These are phyloP conservation scores for Drosophila bunnanda DNA, from an alignment of 2,888 invertebrate genomes.

Conservation along the genomic window DNA sequence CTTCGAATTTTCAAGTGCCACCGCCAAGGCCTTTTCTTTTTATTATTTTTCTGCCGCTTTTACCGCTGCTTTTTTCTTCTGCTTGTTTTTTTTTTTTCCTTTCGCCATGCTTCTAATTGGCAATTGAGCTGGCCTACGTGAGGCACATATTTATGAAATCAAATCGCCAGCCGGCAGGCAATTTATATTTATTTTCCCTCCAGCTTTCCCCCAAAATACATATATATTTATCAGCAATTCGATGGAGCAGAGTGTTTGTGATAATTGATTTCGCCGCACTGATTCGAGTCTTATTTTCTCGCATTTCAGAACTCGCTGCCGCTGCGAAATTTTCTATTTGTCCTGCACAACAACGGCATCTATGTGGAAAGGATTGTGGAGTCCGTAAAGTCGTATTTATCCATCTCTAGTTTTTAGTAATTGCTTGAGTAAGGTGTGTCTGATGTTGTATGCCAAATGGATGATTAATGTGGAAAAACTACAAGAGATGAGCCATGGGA, in stretches of 20 bases:
- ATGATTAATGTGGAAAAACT: not conserved
- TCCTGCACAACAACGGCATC: slow-evolving; percentile 82
- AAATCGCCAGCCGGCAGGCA: slow-evolving; percentile 62
- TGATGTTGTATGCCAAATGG: not conserved
- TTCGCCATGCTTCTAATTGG: slow-evolving; percentile 74
- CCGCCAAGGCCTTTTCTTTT: slow-evolving; percentile 33
- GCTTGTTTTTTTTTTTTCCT: slow-evolving; percentile 12
- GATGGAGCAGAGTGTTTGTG: slow-evolving; percentile 32
- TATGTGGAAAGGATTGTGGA: slow-evolving; percentile 82
- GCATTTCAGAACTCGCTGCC: slow-evolving; percentile 78
- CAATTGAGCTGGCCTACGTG: slow-evolving; percentile 81
- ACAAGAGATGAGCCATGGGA: not conserved
- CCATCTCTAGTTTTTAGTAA: slow-evolving; percentile 78
- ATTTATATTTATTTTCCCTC: slow-evolving; percentile 75
- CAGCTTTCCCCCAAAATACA: slow-evolving; percentile 15
- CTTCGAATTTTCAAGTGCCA: slow-evolving; percentile 52
- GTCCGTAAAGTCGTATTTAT: slow-evolving; percentile 83
- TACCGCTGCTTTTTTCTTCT: slow-evolving; percentile 5
- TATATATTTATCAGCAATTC: slow-evolving; percentile 43
- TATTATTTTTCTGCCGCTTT: slow-evolving; percentile 20
- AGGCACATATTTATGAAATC: slow-evolving; percentile 72
- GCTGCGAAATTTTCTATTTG: slow-evolving; percentile 78
- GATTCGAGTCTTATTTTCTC: slow-evolving; percentile 26
- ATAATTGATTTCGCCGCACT: slow-evolving; percentile 47
- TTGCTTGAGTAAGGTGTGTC: not conserved